These are phyloP conservation scores for Drosophila takahashii DNA, from an alignment of 1,140 invertebrate species.

Conservation along the genomic window DNA sequence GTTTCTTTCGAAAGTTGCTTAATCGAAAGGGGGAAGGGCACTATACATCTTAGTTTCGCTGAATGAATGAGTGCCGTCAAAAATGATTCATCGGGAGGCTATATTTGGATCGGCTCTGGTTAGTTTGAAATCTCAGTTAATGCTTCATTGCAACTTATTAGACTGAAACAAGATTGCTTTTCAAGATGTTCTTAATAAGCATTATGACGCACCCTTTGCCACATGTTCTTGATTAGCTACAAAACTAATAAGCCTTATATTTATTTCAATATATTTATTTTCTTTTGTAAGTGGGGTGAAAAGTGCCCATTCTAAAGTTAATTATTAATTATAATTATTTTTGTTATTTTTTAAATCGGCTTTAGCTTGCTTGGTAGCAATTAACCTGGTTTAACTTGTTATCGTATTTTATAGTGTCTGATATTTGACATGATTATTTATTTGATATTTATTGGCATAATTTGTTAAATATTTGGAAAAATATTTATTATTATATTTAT, in stretches of 20 bases:
- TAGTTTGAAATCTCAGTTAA: neutral
- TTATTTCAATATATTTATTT: too few species aligned
- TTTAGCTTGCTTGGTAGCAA: too few species aligned
- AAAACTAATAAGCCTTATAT: too few species aligned
- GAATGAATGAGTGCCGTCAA: constrained; percentile 7
- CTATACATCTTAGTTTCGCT: neutral
- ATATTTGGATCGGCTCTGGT: neutral
- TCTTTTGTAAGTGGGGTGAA: too few species aligned
- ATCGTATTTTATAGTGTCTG: too few species aligned
- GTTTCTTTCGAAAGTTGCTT: constrained; percentile 31
- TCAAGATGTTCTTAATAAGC: neutral
- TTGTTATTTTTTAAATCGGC: too few species aligned
- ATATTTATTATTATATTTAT: too few species aligned
- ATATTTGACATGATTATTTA: neutral
- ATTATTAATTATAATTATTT: too few species aligned
- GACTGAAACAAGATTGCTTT: neutral
- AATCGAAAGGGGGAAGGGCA: constrained; percentile 10
- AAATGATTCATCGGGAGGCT: constrained; percentile 16
- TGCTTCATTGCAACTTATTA: constrained; percentile 8
- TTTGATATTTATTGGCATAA: neutral
- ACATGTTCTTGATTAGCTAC: neutral
- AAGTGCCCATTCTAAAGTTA: too few species aligned
- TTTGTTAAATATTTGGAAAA: neutral
- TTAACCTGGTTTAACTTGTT: too few species aligned
- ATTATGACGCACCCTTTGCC: neutral